Conservation (phyloP, 1,140 invertebrate genomes). For the Pseudomyrmex concolor region DNA sequence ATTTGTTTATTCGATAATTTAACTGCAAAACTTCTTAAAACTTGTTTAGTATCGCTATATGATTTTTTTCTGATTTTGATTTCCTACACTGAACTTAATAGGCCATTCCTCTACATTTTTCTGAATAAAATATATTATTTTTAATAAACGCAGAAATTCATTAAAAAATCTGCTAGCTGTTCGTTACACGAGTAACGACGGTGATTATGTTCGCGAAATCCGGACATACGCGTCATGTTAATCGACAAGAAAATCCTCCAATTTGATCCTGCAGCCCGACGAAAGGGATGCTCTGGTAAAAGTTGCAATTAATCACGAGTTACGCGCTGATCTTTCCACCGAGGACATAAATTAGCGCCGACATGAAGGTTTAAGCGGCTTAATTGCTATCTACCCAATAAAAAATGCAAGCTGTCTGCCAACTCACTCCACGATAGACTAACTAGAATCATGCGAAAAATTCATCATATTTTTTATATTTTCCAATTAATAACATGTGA, state of each 20-base stretch:
- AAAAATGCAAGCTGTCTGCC: constrained; percentile 53
- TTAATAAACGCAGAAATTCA: constrained; percentile 30
- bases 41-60: too few relatives aligned
- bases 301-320: constrained; percentile 64
- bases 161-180: constrained; percentile 21
- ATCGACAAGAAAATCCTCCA: constrained; percentile 60
- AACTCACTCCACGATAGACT: constrained; percentile 43
- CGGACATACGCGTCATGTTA: constrained; percentile 38
- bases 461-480: constrained; percentile 35
- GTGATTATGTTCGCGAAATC: constrained; percentile 53
- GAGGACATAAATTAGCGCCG: constrained; percentile 61
- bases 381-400: constrained; percentile 57
- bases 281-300: constrained; percentile 55
- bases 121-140: not conserved
- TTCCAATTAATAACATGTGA: constrained; percentile 28
- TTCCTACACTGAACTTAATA: too few relatives aligned
- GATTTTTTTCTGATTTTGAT: too few relatives aligned
- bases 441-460: constrained; percentile 30
- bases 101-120: too few relatives aligned
- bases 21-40: too few relatives aligned
- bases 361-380: constrained; percentile 60
- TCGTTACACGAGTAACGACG: constrained; percentile 20
- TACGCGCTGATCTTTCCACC: constrained; percentile 56
- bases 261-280: constrained; percentile 3
- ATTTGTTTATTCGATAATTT: too few relatives aligned